Percentiles rank a stretch among this genome's conserved stretches.
Evolutionary conservation across 1,140 invertebrate genomes (phyloP).

Genomic region (Hypsibius dujardini): DNA sequence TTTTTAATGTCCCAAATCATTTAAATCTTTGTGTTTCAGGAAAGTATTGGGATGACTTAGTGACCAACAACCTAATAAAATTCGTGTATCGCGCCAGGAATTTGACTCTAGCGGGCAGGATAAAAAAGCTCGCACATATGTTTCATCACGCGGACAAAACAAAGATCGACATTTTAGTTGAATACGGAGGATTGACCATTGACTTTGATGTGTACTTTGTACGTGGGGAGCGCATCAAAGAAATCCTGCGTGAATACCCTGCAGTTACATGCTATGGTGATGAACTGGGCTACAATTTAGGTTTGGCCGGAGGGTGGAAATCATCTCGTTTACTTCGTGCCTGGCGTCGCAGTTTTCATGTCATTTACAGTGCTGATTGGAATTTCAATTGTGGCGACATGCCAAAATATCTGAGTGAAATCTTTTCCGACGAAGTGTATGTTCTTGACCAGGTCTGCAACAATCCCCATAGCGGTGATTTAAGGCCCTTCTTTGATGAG

Average conservation of each 20-base stretch:
- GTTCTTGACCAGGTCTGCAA: constrained; percentile 8
- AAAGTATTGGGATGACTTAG: no score
- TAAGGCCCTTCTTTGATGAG: not conserved
- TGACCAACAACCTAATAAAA: no score
- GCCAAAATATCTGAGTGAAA: not conserved
- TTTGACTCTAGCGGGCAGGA: not conserved
- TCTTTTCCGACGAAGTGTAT: not conserved
- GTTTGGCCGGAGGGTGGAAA: not conserved
- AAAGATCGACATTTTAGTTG: not conserved
- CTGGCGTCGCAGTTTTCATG: not conserved
- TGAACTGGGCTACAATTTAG: not conserved
- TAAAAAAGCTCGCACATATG: not conserved
- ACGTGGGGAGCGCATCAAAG: constrained; percentile 10
- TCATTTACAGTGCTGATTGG: not conserved
- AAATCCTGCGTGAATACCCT: not conserved
- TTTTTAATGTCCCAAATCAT: no score
- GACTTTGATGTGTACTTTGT: constrained; percentile 14
- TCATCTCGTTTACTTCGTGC: not conserved
- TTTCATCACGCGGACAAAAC: not conserved
- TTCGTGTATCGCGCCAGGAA: no score
- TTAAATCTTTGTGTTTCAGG: no score
- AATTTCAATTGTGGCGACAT: not conserved
- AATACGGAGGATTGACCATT: not conserved
- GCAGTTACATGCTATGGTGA: constrained; percentile 7
- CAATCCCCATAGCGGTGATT: not conserved